These are phyloP conservation scores for Rhamphomyia laevipes DNA, from an alignment of 2,888 invertebrate species.

Conservation along the genomic window DNA sequence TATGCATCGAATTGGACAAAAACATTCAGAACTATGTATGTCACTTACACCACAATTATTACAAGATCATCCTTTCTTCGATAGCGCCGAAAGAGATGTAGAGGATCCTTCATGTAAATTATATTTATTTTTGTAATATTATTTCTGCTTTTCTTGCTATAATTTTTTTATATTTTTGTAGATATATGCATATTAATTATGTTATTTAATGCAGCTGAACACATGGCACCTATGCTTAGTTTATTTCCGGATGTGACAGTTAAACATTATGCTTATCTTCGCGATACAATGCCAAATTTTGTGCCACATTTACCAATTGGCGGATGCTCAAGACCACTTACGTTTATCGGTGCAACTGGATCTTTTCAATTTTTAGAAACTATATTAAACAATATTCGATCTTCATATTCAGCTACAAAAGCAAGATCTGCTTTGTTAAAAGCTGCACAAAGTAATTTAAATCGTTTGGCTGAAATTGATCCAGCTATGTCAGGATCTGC, in stretches of 20 bases:
- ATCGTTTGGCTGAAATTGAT: slow-evolving; percentile 66
- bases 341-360: slow-evolving; percentile 46
- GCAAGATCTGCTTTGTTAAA: slow-evolving; percentile 38
- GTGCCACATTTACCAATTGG: slow-evolving; percentile 62
- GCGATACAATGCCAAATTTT: slow-evolving; percentile 84
- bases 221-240: slow-evolving; percentile 80
- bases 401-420: slow-evolving; percentile 46
- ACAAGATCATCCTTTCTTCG: slow-evolving; percentile 91
- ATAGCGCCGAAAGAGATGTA: slow-evolving; percentile 89
- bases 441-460: slow-evolving; percentile 40
- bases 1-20: slow-evolving; percentile 75
- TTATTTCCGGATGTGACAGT: slow-evolving; percentile 86
- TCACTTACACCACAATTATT: slow-evolving; percentile 81
- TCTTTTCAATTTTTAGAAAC: slow-evolving; percentile 61
- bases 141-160: not conserved
- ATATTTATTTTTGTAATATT: slow-evolving; percentile 7
- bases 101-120: slow-evolving; percentile 84
- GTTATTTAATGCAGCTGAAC: slow-evolving; percentile 87
- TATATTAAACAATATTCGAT: slow-evolving; percentile 60
- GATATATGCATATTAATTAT: slow-evolving; percentile 83
- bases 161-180: slow-evolving; percentile 22
- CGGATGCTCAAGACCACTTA: slow-evolving; percentile 30
- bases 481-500: slow-evolving; percentile 66
- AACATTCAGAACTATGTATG: slow-evolving; percentile 81
- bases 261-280: slow-evolving; percentile 84